A percentile compares a stretch with the other conserved stretches of the same genome.
Conservation (phyloP, 2,888 invertebrate genomes). For the Synergus gifuensis region DNA sequence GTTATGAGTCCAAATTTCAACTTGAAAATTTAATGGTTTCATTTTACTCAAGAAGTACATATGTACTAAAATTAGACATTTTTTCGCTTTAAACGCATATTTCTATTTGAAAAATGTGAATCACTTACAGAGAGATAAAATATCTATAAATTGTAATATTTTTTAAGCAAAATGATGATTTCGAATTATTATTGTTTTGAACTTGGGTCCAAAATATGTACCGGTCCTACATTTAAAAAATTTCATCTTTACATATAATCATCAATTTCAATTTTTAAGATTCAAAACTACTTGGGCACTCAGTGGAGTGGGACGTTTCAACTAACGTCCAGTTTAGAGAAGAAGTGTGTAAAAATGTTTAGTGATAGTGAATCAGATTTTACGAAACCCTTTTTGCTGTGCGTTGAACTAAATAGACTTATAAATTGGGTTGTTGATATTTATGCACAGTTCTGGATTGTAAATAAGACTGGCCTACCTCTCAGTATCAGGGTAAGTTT, state of each 20-base stretch:
- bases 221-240: too few species aligned
- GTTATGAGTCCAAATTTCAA: background rate
- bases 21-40: too few species aligned
- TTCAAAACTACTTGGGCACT: slow-evolving; percentile 82
- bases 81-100: too few species aligned
- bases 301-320: slow-evolving; percentile 87
- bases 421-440: slow-evolving; percentile 84
- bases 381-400: slow-evolving; percentile 83
- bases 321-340: slow-evolving; percentile 83
- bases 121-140: too few species aligned
- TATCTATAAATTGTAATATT: too few species aligned
- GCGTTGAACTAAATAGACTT: slow-evolving; percentile 83
- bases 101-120: too few species aligned
- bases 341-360: slow-evolving; percentile 82
- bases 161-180: too few species aligned
- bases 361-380: slow-evolving; percentile 84
- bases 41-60: too few species aligned
- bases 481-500: slow-evolving; percentile 86
- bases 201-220: too few species aligned
- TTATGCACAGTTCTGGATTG: slow-evolving; percentile 92
- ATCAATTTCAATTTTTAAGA: slow-evolving; percentile 68
- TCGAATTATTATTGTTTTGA: too few species aligned
- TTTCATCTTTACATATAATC: background rate
- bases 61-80: too few species aligned
- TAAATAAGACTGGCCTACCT: slow-evolving; percentile 92